Conservation (phyloP, 2,888 invertebrate species). For the Chymomyza procnemis region DNA sequence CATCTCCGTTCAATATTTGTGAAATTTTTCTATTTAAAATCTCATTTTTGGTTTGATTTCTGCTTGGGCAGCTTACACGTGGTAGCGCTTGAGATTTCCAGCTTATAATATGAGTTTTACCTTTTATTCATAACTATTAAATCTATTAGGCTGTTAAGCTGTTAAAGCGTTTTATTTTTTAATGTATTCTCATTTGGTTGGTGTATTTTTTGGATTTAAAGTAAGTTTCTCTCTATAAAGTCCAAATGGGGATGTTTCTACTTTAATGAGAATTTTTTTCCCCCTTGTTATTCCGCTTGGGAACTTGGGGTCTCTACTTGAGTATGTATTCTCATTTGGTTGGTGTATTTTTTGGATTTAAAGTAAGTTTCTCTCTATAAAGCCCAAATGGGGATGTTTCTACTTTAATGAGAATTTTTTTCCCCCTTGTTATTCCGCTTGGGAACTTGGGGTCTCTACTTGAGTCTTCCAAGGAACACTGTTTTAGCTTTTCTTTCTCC, state of each 20-base stretch:
- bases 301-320: no score
- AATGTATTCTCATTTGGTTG: slow-evolving; percentile 3
- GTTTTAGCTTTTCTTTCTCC: no score
- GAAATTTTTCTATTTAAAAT: not conserved
- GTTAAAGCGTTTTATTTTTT: not conserved
- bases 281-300: no score
- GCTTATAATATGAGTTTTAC: slow-evolving; percentile 40
- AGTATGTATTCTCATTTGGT: slow-evolving; percentile 1
- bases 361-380: not conserved
- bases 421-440: no score
- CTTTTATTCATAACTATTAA: slow-evolving; percentile 21
- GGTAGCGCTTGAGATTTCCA: not conserved
- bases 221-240: not conserved
- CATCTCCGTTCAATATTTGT: slow-evolving; percentile 1
- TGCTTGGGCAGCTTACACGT: not conserved
- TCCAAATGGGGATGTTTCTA: not conserved
- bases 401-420: no score
- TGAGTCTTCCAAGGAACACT: no score
- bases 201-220: not conserved
- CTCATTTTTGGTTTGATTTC: slow-evolving; percentile 47
- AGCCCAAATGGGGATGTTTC: not conserved
- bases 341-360: not conserved
- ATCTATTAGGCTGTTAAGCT: slow-evolving; percentile 8
- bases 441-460: no score
- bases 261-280: no score